Evolutionary conservation across 2,888 invertebrate genomes (phyloP), one percentile per base, ranked within the genome.

Genomic region (Willowsia nigromaculata): DNA sequence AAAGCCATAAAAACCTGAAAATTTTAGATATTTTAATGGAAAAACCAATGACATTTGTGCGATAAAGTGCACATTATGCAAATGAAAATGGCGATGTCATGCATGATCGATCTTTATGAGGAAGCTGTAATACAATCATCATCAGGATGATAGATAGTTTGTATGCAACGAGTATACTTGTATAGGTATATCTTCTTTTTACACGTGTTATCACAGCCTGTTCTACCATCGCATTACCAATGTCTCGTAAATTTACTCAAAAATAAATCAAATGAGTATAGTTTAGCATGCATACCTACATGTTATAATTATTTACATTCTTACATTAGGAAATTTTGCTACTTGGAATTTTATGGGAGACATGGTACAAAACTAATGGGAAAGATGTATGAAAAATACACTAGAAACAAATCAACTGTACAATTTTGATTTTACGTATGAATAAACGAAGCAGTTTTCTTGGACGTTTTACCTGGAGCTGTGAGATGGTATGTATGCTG

Each of bases 11-110:
- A 50, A 78, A 56, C 56, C 33, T 50, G 53, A 27, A 78, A 13
- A 30, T 30, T 78, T 56, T 22, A 27, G 78, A 33, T 13, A 78
- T 53, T 82, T 68, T 83, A 83, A 68, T 83, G 83, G 68, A 33
- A 53, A 68, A 83, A 30, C 50, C 68, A 83, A 68, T 62, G 62
- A 82, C 33, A 53, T 78, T 78, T 78, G 18, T 78, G 50, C 13
- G 47, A 43, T 74, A 74, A 47, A 47, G 25, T 13, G 25, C 27
- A 27, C 27, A 47, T 74, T 43, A 74, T 71, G 71, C 43, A 43
- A 43, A 74, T 43, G n/a, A 65, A 65, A 65, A 33, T 33, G 62
- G 62, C 15, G 62, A 65, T 65, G 62, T 33, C 62, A 65, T 65
- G 33, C 33, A 65, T 65, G 30, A 65, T 33, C 33, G 33, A 65